phyloP scores from a whole-genome alignment of 2,797 vertebrate genomes.

The Siniperca undulata region DNA sequence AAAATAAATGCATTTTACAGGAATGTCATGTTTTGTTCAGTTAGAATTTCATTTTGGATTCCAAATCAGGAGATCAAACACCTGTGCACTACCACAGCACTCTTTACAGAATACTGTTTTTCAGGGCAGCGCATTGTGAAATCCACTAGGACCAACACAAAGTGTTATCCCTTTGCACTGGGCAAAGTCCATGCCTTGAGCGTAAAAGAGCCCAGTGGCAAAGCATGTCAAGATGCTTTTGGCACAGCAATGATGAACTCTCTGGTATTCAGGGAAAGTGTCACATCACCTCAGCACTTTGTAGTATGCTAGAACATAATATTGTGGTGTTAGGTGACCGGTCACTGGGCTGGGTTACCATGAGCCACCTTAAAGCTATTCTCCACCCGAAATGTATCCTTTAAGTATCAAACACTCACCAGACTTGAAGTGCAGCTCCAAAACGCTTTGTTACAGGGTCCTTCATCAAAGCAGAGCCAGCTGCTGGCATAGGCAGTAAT shows the following conservation, averaged over 20 bases:
- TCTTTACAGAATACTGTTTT: not conserved
- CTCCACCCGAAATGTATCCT: not conserved
- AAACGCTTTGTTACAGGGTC: not conserved
- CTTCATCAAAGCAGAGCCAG: not conserved
- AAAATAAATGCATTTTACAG: not conserved
- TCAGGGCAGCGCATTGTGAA: not conserved
- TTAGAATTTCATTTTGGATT: conserved; percentile 1
- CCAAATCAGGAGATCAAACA: not conserved
- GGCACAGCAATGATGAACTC: not conserved
- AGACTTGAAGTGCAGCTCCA: not conserved
- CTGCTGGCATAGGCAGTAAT: not conserved
- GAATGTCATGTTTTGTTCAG: conserved; percentile 7
- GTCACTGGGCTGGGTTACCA: not conserved
- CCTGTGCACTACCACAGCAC: not conserved
- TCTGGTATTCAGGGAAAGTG: not conserved
- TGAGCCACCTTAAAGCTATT: not conserved
- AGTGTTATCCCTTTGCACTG: not conserved
- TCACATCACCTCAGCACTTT: not conserved
- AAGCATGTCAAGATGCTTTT: not conserved
- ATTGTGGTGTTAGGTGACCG: not conserved
- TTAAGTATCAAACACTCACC: not conserved
- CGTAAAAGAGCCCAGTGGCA: not conserved
- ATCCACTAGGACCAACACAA: not conserved
- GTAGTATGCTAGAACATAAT: not conserved
- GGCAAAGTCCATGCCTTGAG: not conserved